Evolutionary conservation across 2,797 vertebrate genomes (phyloP).

Genomic region (Acridotheres tristis): DNA sequence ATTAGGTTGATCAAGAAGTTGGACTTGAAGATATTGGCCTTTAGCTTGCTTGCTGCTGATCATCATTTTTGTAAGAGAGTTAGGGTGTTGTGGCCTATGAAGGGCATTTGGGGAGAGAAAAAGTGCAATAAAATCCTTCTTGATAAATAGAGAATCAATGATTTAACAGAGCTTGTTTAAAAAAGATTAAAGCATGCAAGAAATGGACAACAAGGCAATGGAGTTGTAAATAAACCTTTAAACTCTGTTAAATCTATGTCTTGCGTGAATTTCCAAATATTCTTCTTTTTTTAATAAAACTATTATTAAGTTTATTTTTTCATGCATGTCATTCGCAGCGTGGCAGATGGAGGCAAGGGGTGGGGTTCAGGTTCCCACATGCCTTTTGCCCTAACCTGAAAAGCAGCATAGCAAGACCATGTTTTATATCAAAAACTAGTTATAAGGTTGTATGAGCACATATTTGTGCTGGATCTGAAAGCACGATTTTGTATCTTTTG

Average conservation of each 20-base stretch:
- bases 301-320: neutral
- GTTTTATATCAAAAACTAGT: conserved; percentile 45
- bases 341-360: neutral
- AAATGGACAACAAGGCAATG: neutral
- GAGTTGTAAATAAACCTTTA: conserved; percentile 6
- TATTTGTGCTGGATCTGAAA: neutral
- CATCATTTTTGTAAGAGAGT: neutral
- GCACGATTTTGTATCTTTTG: conserved; percentile 47
- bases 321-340: fast-evolving
- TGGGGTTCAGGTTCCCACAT: neutral
- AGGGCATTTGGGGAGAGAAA: neutral
- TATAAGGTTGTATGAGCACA: neutral
- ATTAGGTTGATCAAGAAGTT: conserved; percentile 70
- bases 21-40: neutral
- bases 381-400: conserved; percentile 24
- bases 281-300: neutral
- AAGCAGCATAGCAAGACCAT: neutral
- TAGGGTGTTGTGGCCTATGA: neutral
- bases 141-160: neutral
- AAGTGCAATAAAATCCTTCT: neutral
- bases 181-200: conserved; percentile 1
- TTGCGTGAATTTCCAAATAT: neutral
- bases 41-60: neutral
- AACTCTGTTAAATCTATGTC: neutral
- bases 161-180: conserved; percentile 4